Evolutionary conservation across 2,888 invertebrate genomes (phyloP), one percentile per base, ranked within the genome.

Genomic region (Lycaena phlaeas): DNA sequence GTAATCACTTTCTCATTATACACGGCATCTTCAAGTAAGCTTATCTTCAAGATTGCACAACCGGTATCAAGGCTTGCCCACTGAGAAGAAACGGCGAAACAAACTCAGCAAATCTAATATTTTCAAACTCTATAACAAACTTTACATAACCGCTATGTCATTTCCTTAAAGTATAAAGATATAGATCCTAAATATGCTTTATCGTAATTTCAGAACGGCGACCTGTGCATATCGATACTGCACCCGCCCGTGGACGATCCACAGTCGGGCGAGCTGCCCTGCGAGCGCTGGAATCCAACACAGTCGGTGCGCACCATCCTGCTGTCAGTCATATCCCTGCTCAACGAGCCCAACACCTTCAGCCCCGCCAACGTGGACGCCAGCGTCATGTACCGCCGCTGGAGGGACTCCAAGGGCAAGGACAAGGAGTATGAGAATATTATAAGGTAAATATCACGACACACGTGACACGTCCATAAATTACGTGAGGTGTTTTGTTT

Each of bases 281-380:
- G 98, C 82, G 99, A 99, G 84, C 92, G 99, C 76, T 99, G 99
- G 99, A 99, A 99, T 88, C 99, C 99, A 40, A 99, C 99, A 53
- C 99, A 99, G 86, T 98, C 96, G 66, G 98, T 99, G 66, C 94
- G 98, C 73, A 99, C 99, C 38, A 97, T 99, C 61, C 88, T 99
- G 52, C 88, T 99, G 47, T 98, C 98, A 48, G 98, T 99, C 57
- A 99, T 99, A 68, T 99, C 98, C 10, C 88, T 99, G 52, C 88
- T 99, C 64, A 99, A 99, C 86, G 99, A 99, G 86, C 99, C 99
- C 51, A 99, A 99, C 86, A 99, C 98, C 51, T 98, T 93, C 85
- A 98, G 98, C 62, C 99, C 99, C 34, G 99, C 99, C 54, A 99
- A 99, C 75, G 99, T 99, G 15, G 99, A 99, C 87, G 98, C 99